Evolutionary conservation across 2,113 vertebrate species (phyloP).

Genomic region (Smithornis capensis): DNA sequence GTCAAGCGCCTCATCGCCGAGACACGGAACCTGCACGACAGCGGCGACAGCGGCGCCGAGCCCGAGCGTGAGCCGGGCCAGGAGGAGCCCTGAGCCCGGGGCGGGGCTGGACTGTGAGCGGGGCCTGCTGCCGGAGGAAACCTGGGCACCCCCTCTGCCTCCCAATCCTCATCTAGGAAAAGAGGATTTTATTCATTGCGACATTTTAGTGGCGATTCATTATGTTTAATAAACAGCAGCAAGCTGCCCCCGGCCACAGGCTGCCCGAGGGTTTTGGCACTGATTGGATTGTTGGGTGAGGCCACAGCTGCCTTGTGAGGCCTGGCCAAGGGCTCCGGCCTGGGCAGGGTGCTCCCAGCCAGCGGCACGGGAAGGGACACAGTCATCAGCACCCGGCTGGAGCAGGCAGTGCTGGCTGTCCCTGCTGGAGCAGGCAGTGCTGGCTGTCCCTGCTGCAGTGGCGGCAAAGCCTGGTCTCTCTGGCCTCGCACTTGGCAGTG

Average conservation of each 20-base stretch:
- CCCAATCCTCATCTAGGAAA: background rate
- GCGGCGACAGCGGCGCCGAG: background rate
- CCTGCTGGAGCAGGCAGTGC: rapidly evolving
- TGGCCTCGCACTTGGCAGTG: background rate
- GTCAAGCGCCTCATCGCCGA: slow-evolving; percentile 93
- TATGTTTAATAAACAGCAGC: slow-evolving; percentile 31
- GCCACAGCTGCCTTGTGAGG: background rate
- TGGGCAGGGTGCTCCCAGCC: background rate
- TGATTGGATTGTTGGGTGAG: rapidly evolving
- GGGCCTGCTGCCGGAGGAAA: background rate
- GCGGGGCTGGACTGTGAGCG: background rate
- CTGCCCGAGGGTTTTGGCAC: background rate
- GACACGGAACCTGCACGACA: slow-evolving; percentile 73
- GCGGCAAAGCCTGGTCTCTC: background rate
- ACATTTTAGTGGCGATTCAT: slow-evolving; percentile 2
- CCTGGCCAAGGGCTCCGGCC: background rate
- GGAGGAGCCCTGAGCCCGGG: background rate
- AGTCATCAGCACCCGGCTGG: rapidly evolving
- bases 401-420: rapidly evolving
- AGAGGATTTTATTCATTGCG: background rate
- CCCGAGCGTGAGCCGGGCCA: background rate
- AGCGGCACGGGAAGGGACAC: rapidly evolving
- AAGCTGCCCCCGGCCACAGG: background rate
- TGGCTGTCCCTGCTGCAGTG: rapidly evolving
- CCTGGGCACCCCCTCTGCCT: background rate